These are phyloP conservation scores for Tychaedon coryphoeus DNA, from an alignment of 2,113 vertebrate genomes.

Conservation along the genomic window DNA sequence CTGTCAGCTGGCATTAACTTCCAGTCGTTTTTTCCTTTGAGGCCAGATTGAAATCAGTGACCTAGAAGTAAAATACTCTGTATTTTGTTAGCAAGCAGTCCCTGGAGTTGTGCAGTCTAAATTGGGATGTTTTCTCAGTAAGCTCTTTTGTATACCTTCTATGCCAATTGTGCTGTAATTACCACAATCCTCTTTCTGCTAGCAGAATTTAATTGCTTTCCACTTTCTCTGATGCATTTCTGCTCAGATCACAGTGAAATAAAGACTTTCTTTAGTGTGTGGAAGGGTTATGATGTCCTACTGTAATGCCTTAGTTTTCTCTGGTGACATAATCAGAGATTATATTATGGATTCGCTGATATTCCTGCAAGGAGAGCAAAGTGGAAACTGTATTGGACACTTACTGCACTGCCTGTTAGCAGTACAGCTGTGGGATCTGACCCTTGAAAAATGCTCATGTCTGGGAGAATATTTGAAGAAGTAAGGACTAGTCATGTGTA, in stretches of 20 bases:
- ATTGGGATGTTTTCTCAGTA: conserved; percentile 11
- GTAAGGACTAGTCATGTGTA: neutral
- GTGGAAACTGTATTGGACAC: neutral
- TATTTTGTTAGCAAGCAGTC: conserved; percentile 37
- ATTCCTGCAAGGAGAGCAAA: neutral
- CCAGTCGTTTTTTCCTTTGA: conserved; percentile 30
- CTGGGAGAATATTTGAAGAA: neutral
- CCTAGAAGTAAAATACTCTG: conserved; percentile 34
- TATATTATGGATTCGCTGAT: neutral
- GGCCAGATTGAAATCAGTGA: conserved; percentile 34
- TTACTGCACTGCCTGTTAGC: neutral
- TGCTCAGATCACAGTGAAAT: neutral
- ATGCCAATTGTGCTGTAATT: neutral
- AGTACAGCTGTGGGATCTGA: neutral
- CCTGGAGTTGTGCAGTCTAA: conserved; percentile 12
- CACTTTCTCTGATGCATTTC: neutral
- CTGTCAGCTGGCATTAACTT: conserved; percentile 22
- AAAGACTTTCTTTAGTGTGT: neutral
- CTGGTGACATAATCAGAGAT: neutral
- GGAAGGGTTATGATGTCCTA: neutral
- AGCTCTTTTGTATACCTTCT: conserved; percentile 2
- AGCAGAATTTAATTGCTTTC: neutral
- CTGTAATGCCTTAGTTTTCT: neutral
- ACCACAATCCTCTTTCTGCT: neutral
- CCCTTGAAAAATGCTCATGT: neutral